These are phyloP conservation scores for Tinamus guttatus DNA, from an alignment of 2,113 vertebrate genomes.

Conservation along the genomic window DNA sequence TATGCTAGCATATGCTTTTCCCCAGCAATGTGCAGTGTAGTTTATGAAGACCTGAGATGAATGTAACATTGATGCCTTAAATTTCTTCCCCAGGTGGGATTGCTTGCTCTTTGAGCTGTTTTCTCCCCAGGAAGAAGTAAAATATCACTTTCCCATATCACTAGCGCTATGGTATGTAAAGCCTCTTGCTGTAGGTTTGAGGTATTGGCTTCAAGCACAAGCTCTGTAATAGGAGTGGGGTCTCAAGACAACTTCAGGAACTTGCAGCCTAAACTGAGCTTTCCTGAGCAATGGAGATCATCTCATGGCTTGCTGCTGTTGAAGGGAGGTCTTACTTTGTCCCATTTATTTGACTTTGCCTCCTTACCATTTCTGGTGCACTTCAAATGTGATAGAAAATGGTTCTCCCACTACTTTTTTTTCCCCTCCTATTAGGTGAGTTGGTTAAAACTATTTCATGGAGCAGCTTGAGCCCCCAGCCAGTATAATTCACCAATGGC, in stretches of 20 bases:
- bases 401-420: neutral
- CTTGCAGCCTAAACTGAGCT: neutral
- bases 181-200: neutral
- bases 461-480: neutral
- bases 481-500: neutral
- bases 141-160: neutral
- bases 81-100: neutral
- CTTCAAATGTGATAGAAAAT: neutral
- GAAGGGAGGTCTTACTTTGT: neutral
- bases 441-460: neutral
- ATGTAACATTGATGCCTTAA: conserved; percentile 48
- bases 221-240: neutral
- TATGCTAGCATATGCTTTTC: neutral
- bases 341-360: neutral
- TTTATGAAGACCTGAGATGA: neutral
- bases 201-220: neutral
- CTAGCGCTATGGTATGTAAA: neutral
- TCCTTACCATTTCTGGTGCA: neutral
- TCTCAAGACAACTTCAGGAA: neutral
- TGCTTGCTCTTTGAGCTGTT: neutral
- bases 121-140: neutral
- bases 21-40: neutral
- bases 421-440: neutral
- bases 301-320: neutral
- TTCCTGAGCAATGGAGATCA: neutral